Evolutionary conservation across 2,888 invertebrate species (phyloP).

Genomic region (Amphipoea lucens): DNA sequence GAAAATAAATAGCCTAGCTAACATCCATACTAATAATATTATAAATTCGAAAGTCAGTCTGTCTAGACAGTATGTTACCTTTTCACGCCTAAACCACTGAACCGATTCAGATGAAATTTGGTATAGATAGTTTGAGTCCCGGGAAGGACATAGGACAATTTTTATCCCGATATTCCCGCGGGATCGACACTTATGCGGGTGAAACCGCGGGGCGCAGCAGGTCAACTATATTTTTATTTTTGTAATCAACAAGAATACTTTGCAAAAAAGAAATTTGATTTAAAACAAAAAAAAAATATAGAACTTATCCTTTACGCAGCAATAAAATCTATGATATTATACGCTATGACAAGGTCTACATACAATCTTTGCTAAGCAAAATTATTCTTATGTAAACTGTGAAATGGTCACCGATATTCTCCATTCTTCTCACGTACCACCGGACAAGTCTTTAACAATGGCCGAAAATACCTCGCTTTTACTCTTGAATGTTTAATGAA

Average conservation of each 20-base stretch:
- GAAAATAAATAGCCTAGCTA: background rate
- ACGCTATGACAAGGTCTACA: background rate
- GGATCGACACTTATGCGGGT: no score
- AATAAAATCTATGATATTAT: background rate
- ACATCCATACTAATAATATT: background rate
- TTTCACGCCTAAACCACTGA: no score
- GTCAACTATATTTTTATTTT: no score
- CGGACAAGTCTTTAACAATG: slow-evolving; percentile 11
- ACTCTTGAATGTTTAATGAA: slow-evolving; percentile 56
- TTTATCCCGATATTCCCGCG: no score
- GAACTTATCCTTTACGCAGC: background rate
- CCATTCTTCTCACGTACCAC: slow-evolving; percentile 40
- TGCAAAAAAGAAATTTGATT: no score
- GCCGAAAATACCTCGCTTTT: slow-evolving; percentile 45
- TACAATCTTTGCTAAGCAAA: slow-evolving; percentile 26
- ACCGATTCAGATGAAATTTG: no score
- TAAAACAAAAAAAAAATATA: background rate
- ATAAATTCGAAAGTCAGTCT: no score
- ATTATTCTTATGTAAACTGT: slow-evolving; percentile 16
- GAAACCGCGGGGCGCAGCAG: no score
- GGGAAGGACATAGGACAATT: no score
- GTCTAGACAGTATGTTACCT: no score
- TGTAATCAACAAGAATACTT: no score
- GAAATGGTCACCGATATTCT: slow-evolving; percentile 20
- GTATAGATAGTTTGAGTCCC: no score